phyloP scores from a whole-genome alignment of 2,888 invertebrate genomes.

The Drosophila ustulata region DNA sequence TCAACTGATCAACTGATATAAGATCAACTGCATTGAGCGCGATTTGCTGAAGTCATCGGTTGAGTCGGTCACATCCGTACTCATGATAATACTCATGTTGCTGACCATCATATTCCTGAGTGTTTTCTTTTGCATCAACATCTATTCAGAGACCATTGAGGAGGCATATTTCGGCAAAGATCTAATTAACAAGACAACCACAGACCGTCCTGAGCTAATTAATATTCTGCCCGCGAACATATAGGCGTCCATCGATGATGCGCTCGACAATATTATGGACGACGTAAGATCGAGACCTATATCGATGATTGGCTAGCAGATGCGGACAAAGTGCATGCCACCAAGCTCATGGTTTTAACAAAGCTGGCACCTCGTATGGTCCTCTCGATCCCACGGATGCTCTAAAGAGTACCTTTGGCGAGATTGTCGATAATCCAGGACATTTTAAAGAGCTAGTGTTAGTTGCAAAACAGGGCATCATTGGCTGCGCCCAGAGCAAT shows the following conservation, averaged over 20 bases:
- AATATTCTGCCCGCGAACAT: constrained; percentile 90
- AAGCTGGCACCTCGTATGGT: constrained; percentile 86
- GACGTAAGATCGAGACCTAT: constrained; percentile 95
- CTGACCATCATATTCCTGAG: constrained; percentile 91
- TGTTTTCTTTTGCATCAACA: constrained; percentile 90
- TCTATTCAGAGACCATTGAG: constrained; percentile 97
- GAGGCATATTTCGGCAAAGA: constrained; percentile 95
- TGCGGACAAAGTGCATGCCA: constrained; percentile 92
- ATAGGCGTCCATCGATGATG: constrained; percentile 91
- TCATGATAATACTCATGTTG: constrained; percentile 94
- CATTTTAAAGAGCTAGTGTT: constrained; percentile 85
- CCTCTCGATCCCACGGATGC: constrained; percentile 91
- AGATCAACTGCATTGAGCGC: constrained; percentile 88
- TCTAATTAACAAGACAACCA: constrained; percentile 94
- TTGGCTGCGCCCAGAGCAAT: constrained; percentile 95
- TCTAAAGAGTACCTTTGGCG: constrained; percentile 89
- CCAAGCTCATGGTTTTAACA: constrained; percentile 91
- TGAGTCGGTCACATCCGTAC: constrained; percentile 93
- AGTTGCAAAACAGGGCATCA: constrained; percentile 87
- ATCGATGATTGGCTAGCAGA: constrained; percentile 93
- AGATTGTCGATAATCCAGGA: constrained; percentile 90
- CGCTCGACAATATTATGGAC: constrained; percentile 96
- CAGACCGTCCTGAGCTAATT: constrained; percentile 94
- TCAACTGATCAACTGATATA: constrained; percentile 91
- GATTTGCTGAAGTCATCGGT: constrained; percentile 90